Conservation (phyloP, 2,888 invertebrate species). For the Spilarctia lutea region DNA sequence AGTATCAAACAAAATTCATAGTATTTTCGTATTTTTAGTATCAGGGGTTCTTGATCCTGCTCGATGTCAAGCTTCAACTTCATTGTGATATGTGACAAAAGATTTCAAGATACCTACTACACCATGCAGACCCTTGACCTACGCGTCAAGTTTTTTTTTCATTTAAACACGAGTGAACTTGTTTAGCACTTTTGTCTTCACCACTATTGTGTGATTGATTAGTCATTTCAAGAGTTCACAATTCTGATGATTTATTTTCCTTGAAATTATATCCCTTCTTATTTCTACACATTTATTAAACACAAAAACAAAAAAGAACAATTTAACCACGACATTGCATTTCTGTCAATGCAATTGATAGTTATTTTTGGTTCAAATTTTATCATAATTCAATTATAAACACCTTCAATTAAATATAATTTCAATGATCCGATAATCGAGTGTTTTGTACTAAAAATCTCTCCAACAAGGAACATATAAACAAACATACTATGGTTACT, state of each 20-base stretch:
- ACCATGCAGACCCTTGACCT: conserved; percentile 26
- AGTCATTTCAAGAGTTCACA: neutral
- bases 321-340: neutral
- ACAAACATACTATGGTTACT: neutral
- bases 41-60: conserved; percentile 25
- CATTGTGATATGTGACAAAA: conserved; percentile 35
- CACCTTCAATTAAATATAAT: too few species aligned
- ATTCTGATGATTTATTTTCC: neutral
- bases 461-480: neutral
- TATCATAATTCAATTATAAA: too few species aligned
- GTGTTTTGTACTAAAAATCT: neutral
- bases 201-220: neutral
- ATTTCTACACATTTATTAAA: neutral
- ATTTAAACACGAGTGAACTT: conserved; percentile 20
- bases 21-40: neutral
- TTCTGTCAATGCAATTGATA: neutral
- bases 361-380: too few species aligned
- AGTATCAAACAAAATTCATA: neutral
- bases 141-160: conserved; percentile 20
- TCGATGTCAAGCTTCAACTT: conserved; percentile 21
- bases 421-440: too few species aligned
- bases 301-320: neutral
- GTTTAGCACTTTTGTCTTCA: conserved; percentile 21
- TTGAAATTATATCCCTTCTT: neutral
- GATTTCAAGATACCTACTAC: conserved; percentile 18